A percentile compares a stretch with the other conserved stretches of the same genome.
phyloP scores from a whole-genome alignment of 2,888 invertebrate species.

The Tortrix viridana region DNA sequence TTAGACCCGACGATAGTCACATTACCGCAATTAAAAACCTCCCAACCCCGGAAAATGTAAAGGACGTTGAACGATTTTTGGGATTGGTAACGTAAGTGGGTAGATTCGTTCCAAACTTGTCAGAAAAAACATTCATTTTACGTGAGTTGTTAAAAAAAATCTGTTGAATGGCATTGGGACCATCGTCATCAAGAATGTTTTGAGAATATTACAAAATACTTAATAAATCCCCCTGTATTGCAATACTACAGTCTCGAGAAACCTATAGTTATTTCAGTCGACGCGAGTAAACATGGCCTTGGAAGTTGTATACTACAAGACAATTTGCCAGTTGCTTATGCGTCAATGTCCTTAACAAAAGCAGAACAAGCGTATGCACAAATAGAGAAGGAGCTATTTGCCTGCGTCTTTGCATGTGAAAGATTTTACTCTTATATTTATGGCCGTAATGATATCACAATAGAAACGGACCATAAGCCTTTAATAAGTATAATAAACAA shows the following conservation, averaged over 20 bases:
- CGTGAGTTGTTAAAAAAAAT: too few relatives aligned
- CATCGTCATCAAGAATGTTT: slow-evolving; percentile 2
- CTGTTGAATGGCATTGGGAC: slow-evolving; percentile 11
- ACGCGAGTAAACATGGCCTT: slow-evolving; percentile 38
- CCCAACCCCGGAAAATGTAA: too few relatives aligned
- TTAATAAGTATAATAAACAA: slow-evolving; percentile 40
- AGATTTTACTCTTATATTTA: slow-evolving; percentile 26
- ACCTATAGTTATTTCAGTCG: slow-evolving; percentile 38
- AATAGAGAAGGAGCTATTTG: slow-evolving; percentile 10
- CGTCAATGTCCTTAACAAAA: slow-evolving; percentile 1
- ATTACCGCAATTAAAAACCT: too few relatives aligned
- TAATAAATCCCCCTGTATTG: slow-evolving; percentile 2
- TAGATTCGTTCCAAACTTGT: neutral
- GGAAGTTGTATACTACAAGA: slow-evolving; percentile 41
- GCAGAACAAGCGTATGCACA: slow-evolving; percentile 3
- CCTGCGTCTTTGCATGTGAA: slow-evolving; percentile 24
- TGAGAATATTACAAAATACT: neutral
- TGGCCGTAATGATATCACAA: slow-evolving; percentile 13
- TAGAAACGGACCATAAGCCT: slow-evolving; percentile 35
- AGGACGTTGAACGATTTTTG: too few relatives aligned
- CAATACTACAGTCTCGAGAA: slow-evolving; percentile 8
- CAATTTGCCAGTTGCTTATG: slow-evolving; percentile 19
- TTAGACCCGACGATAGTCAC: too few relatives aligned
- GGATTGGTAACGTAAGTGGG: too few relatives aligned
- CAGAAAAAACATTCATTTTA: slow-evolving; percentile 8